Percentiles rank a stretch among this genome's conserved stretches.
These are phyloP conservation scores for Anser cygnoides DNA, from an alignment of 2,113 vertebrate species.

Conservation along the genomic window DNA sequence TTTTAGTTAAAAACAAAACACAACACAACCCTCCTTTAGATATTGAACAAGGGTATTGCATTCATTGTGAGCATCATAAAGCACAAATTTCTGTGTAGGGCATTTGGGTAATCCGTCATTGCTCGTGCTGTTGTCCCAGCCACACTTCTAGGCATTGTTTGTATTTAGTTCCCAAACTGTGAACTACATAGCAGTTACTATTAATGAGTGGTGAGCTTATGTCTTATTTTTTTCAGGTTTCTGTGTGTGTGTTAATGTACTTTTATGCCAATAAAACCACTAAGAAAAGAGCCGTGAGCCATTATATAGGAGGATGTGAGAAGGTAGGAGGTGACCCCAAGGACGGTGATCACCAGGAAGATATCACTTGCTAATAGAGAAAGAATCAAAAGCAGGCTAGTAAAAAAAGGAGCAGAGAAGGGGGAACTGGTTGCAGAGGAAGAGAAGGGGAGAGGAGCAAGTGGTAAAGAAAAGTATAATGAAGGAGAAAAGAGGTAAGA, in stretches of 20 bases:
- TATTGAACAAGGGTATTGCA: not conserved
- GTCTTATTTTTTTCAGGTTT: not conserved
- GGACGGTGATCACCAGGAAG: not conserved
- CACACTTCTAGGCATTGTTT: not conserved
- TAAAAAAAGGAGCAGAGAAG: not conserved
- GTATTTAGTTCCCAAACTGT: not conserved
- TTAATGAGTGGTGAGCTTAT: not conserved
- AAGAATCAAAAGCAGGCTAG: not conserved
- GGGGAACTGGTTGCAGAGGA: not conserved
- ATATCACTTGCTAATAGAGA: not conserved
- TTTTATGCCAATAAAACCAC: not conserved
- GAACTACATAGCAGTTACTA: not conserved
- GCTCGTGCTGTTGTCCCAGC: not conserved
- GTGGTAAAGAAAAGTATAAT: not conserved
- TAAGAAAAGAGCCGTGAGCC: not conserved
- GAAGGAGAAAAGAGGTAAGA: not conserved
- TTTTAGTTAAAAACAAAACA: not conserved
- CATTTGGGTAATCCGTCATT: not conserved
- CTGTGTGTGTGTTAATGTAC: not conserved
- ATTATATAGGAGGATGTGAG: not conserved
- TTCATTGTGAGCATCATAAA: not conserved
- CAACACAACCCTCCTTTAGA: not conserved
- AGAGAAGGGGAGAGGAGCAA: not conserved
- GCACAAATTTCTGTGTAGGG: not conserved
- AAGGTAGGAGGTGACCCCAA: not conserved